Base-by-base conservation (phyloP, 2,888 invertebrate genomes). In the Fissipunctia ypsillon region DNA sequence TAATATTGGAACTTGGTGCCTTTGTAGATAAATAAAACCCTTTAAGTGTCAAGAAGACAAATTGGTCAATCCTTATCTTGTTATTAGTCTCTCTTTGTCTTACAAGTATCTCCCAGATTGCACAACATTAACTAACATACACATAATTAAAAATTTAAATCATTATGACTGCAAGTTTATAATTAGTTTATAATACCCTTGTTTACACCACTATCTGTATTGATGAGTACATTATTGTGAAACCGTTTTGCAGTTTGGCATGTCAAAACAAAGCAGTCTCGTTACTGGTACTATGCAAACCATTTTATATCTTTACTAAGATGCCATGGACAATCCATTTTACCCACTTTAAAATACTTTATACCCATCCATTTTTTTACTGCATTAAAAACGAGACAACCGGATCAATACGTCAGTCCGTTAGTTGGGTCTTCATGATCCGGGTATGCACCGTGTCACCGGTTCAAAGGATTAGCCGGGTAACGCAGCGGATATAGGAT, bases 391-490 rank as follows among this genome's bases (percentile, higher is more conserved):
- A 28, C 38, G 16, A n/a, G 22, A 76, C n/a, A 77, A 31, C 61
- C 16, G 31, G 45, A 71, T 75, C 81, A 70, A 71, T 78, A 45
- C 28, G 70, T 70, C 76, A 76, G 25, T 35, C 57, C n/a, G 56
- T 71, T 69, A 80, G 69, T 73, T 28, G 45, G 52, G 63, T 73
- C 38, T 64, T 43, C 43, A 43, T 80, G 80, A 85, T 78, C 79
- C 73, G 73, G 79, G 73, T 74, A 69, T 80, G 80, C 73, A 69
- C 48, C 56, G 69, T 75, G 65, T 85, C 75, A 73, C 73, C 63
- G 70, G 67, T 60, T 56, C 59, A 70, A 48, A 60, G 75, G 83
- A 68, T 83, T 84, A 84, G 25, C n/a, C 66, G 73, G 54, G 60
- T 80, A 78, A 76, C 69, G 64, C 75, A 71, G 45, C 57, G 57